Percentiles rank a stretch among this genome's conserved stretches.
Evolutionary conservation across 2,888 invertebrate genomes (phyloP).

Genomic region (Serripes groenlandicus): DNA sequence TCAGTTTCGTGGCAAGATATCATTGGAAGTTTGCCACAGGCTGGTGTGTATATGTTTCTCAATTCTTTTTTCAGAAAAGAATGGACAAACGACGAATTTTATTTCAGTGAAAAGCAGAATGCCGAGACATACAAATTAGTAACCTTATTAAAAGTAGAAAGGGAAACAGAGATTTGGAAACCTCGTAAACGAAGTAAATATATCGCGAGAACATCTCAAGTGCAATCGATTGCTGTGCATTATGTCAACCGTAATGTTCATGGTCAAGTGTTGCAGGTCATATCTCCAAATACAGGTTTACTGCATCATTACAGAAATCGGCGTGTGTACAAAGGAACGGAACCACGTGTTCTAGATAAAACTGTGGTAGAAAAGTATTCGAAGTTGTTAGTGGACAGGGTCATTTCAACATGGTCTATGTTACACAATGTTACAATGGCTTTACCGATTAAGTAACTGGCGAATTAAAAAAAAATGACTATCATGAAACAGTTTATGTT

Average conservation of each 20-base stretch:
- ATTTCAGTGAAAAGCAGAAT: conserved; percentile 2
- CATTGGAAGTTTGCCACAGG: not conserved
- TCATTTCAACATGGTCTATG: not conserved
- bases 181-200: conserved; percentile 14
- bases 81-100: not conserved
- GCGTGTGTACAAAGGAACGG: not conserved
- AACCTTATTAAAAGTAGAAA: conserved; percentile 2
- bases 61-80: conserved; percentile 26
- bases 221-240: not conserved
- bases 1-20: conserved; percentile 22
- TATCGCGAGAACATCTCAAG: not conserved
- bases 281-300: not conserved
- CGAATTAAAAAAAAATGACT: no score
- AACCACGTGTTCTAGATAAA: not conserved
- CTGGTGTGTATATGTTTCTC: conserved; percentile 14
- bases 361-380: conserved; percentile 15
- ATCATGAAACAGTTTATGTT: no score
- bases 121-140: conserved; percentile 16
- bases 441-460: conserved; percentile 21
- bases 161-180: conserved; percentile 5
- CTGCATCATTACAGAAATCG: conserved; percentile 30
- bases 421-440: conserved; percentile 4
- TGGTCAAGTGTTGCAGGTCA: not conserved
- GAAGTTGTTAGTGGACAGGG: not conserved
- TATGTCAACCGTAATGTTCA: not conserved